Percentiles rank a stretch among this genome's conserved stretches.
Conservation (phyloP, 1,140 invertebrate species). For the Papilio aristodemus region DNA sequence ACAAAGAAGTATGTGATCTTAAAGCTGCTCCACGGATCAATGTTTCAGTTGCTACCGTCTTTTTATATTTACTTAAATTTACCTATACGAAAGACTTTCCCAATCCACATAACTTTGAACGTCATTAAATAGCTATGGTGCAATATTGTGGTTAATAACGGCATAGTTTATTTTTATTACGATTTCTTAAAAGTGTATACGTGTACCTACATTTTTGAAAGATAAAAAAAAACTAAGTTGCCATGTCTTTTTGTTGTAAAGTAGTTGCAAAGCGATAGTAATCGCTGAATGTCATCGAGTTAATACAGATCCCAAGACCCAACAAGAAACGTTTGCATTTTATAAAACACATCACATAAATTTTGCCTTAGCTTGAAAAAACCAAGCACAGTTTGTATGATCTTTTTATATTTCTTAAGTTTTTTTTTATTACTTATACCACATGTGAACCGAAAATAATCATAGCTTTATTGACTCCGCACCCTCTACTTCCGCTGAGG, state of each 20-base stretch:
- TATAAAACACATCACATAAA: not conserved
- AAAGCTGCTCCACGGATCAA: not conserved
- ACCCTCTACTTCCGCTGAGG: not conserved
- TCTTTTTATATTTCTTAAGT: no score
- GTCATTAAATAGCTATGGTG: not conserved
- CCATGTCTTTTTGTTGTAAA: not conserved
- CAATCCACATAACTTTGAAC: not conserved
- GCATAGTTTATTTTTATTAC: not conserved
- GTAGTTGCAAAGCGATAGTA: not conserved
- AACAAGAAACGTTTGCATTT: not conserved
- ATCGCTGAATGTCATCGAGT: not conserved
- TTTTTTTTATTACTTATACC: not conserved
- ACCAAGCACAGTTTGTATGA: no score
- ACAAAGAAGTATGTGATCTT: not conserved
- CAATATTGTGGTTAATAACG: not conserved
- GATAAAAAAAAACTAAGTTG: not conserved
- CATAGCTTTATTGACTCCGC: not conserved
- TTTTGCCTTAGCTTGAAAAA: not conserved
- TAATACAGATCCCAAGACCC: not conserved
- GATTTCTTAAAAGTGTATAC: not conserved
- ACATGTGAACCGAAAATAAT: not conserved
- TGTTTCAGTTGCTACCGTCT: not conserved
- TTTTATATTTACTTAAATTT: not conserved
- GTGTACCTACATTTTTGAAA: no score
- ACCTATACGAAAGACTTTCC: not conserved